Evolutionary conservation across 2,113 vertebrate genomes (phyloP).

Genomic region (Pelecanoides urinatrix): DNA sequence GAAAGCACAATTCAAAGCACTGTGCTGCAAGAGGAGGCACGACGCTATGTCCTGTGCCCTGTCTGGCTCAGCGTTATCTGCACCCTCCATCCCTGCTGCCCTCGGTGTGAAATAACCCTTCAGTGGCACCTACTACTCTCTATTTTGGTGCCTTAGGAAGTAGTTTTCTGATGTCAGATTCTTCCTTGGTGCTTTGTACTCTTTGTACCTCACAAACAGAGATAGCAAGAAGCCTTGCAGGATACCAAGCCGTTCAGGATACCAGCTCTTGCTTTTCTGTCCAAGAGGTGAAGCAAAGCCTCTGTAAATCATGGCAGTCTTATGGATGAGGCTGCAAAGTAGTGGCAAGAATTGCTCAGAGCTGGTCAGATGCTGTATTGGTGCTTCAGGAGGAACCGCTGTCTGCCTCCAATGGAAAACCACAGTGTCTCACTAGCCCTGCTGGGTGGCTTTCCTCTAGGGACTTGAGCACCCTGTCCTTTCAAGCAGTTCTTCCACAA

Average conservation of each 20-base stretch:
- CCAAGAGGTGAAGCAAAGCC: not conserved
- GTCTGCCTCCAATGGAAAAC: not conserved
- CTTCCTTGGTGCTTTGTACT: not conserved
- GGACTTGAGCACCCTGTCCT: not conserved
- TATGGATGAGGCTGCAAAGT: not conserved
- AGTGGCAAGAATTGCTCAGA: not conserved
- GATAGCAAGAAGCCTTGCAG: not conserved
- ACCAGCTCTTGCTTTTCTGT: not conserved
- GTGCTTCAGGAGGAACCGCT: not conserved
- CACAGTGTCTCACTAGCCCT: not conserved
- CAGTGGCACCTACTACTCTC: not conserved
- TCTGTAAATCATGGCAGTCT: not conserved
- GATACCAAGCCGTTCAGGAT: accelerated
- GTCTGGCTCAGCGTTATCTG: not conserved
- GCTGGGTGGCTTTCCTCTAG: not conserved
- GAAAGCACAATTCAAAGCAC: not conserved
- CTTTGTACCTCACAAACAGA: not conserved
- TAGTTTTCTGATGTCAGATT: not conserved
- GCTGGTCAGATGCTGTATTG: not conserved
- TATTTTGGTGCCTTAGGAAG: not conserved
- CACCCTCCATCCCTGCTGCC: not conserved
- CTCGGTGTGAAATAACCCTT: not conserved
- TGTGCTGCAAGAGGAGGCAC: not conserved
- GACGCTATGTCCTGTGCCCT: accelerated
- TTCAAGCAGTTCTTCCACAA: not conserved